Base-by-base conservation (phyloP, 2,113 vertebrate genomes). In the Petroica traversi region DNA sequence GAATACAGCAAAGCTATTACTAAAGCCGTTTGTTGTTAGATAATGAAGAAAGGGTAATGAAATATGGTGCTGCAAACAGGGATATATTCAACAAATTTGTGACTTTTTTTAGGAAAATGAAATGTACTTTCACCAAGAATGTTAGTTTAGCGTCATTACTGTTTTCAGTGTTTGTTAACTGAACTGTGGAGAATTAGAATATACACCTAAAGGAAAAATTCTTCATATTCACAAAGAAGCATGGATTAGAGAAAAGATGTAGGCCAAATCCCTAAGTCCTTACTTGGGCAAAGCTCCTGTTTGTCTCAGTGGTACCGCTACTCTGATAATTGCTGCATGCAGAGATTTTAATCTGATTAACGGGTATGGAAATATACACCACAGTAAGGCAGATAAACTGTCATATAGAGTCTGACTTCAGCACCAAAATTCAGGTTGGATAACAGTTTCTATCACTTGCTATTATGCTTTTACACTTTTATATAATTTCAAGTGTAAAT, bases 261-360 rank as follows among this genome's bases (percentile, higher is more conserved):
- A 16, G 43, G 40, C 5, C 28, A 82, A 92, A 61, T 78, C 48
- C 19, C 13, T 18, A 81, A 52, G 8, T 61, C 59, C 12, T 74
- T 89, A 49, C 45, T 55, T 92, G 31, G 14, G 8, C 23, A 91
- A 89, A 89, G 17, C 19, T 87, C 46, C 34, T 62, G 23, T 75
- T 91, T 87, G 16, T 84, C 81, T 85, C 73, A 79, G 23, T 69
- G 36, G 11, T 59, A 48, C 75, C 79, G 31, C 7, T 72, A 19
- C 36, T 81, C 19, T 6, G 23, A 40, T 38, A 85, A 72, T 61
- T 54, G 14, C 36, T 68, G 23, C 28, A 34, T 58, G 38, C 14
- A 78, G n/a, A 93, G 71, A 67, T 79, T 92, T 91, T 93, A 5
- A 87, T 85, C 62, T 75, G 45, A 73, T 91, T 89, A 79, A 55